These are phyloP conservation scores for Ptychodera flava DNA, from an alignment of 35 echinoderm and acorn worm species.

Conservation along the genomic window DNA sequence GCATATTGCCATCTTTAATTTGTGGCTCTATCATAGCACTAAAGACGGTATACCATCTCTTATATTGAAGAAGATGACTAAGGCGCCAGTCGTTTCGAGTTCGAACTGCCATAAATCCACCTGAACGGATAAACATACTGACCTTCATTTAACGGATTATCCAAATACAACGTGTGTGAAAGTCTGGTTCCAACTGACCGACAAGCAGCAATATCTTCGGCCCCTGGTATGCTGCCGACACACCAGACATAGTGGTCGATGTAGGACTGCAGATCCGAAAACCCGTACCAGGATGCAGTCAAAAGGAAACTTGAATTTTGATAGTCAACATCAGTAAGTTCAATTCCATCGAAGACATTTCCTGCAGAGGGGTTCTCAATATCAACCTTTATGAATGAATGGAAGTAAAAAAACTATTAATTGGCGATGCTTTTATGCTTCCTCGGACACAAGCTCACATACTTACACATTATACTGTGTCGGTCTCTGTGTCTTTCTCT, in stretches of 20 bases:
- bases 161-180: neutral
- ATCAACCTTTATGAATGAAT: conserved; percentile 4
- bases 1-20: neutral
- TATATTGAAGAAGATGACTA: neutral
- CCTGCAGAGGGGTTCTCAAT: neutral
- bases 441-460: neutral
- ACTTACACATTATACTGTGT: too few relatives aligned
- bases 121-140: neutral
- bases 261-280: neutral
- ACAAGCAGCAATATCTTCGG: conserved; percentile 3
- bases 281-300: neutral
- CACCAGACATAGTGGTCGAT: neutral
- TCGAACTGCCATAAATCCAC: neutral
- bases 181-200: conserved; percentile 1
- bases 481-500: too few relatives aligned
- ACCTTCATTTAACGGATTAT: conserved; percentile 12
- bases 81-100: too few relatives aligned
- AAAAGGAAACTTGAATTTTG: neutral
- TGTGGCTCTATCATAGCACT: neutral
- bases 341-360: conserved; percentile 34
- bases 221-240: conserved; percentile 3
- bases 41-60: neutral
- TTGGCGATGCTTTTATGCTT: neutral
- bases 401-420: neutral
- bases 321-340: neutral